Evolutionary conservation across 2,888 invertebrate genomes (phyloP).

Genomic region (Geophilus truncorum): DNA sequence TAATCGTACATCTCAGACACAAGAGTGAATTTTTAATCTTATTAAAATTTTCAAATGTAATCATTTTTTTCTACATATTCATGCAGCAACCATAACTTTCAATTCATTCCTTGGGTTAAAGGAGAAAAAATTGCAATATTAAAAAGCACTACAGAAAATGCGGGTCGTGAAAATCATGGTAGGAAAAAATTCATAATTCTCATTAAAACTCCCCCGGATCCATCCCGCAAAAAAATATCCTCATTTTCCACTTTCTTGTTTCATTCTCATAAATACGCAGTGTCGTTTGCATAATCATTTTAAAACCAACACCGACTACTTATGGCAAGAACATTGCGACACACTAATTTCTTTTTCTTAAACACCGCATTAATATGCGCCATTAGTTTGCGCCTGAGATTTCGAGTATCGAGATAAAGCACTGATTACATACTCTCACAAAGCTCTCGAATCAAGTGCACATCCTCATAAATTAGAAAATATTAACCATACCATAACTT

Average conservation of each 20-base stretch:
- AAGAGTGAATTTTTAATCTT: too few relatives aligned
- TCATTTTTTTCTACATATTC: too few relatives aligned
- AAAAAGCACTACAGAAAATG: background rate
- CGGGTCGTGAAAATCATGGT: background rate
- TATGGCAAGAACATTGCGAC: background rate
- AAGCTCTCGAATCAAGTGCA: too few relatives aligned
- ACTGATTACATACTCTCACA: too few relatives aligned
- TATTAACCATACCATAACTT: too few relatives aligned
- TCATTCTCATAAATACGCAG: background rate
- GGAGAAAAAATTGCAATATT: background rate
- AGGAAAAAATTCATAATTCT: background rate
- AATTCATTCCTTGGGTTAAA: background rate
- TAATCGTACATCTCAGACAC: too few relatives aligned
- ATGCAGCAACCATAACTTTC: too few relatives aligned
- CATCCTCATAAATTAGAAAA: too few relatives aligned
- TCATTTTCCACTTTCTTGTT: background rate
- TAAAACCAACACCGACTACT: background rate
- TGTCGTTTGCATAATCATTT: constrained; percentile 6
- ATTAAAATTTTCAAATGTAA: too few relatives aligned
- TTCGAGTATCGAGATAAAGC: too few relatives aligned
- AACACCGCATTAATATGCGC: background rate
- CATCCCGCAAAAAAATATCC: background rate
- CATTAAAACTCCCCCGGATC: background rate
- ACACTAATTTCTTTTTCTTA: background rate
- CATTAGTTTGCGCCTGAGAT: too few relatives aligned